phyloP scores from a whole-genome alignment of 2,113 vertebrate genomes.

The Irena cyanogastra region DNA sequence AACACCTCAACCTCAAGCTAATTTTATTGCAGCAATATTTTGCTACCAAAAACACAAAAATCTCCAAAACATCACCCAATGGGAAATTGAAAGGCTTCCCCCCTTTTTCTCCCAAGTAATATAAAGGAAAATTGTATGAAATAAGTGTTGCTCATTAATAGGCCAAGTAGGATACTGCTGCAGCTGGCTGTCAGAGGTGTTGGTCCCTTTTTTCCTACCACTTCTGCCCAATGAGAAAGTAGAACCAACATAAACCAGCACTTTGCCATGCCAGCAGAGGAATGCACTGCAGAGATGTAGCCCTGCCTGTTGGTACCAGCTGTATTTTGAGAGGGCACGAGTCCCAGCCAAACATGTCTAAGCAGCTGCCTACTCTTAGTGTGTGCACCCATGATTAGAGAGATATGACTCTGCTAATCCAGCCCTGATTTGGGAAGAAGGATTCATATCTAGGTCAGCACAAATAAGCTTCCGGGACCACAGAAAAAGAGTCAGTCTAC shows the following conservation, averaged over 20 bases:
- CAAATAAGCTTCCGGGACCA: not conserved
- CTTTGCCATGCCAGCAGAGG: not conserved
- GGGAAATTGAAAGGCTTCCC: not conserved
- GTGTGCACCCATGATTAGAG: not conserved
- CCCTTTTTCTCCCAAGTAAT: not conserved
- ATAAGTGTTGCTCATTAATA: not conserved
- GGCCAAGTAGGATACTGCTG: rapidly evolving
- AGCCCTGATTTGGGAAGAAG: not conserved
- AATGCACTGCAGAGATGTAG: not conserved
- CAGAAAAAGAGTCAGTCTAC: not conserved
- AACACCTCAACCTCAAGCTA: not conserved
- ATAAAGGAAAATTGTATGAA: not conserved
- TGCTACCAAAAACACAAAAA: rapidly evolving
- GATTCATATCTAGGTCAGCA: not conserved
- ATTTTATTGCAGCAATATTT: not conserved
- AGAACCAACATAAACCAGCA: not conserved
- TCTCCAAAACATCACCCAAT: not conserved
- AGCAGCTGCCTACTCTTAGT: not conserved
- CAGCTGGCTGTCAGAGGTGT: not conserved
- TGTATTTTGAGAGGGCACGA: not conserved
- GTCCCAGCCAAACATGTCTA: not conserved
- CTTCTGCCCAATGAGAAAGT: not conserved
- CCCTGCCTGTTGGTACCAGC: not conserved
- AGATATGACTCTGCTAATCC: not conserved
- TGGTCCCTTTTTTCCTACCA: not conserved